Base-by-base conservation (phyloP, 1,140 invertebrate species). In the Hestina assimilis region DNA sequence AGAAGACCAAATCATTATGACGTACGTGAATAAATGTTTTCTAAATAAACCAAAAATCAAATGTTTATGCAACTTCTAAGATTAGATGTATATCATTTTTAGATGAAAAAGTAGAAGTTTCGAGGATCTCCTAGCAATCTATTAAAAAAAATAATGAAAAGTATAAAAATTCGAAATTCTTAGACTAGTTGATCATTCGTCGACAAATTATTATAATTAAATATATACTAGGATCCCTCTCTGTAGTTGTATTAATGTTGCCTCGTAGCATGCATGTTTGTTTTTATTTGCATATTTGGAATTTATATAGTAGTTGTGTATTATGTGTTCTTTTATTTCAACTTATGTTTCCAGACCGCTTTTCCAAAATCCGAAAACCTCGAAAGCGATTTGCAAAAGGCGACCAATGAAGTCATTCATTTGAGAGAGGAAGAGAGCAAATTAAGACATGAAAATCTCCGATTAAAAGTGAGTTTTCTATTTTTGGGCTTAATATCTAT, bases 361-460 rank as follows among this genome's bases (percentile, higher is more conserved):
- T 74, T 72, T 59, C 57, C 72, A 43, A 87, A 82, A 69, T 75
- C 77, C 58, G 83, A 87, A 60, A 81, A 84, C 60, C 61, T 69
- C 59, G 89, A 78, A 67, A 83, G 56, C 52, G 93, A 94, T 83
- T 77, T 93, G 64, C 88, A 91, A 72, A 93, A 92, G 83, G 93
- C 92, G 55, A 89, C 92, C 52, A 91, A 91, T 63, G 94, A 96
- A 89, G 91, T 95, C 26, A 93, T 92, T 82, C 90, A 91, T 83
- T 89, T 96, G 65, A 91, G 93, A 77, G 94, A 95, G 80, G 92
- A 94, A 67, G 93, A 94, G 74, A 93, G 91, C 79, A 91, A 91
- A 83, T 89, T 96, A 75, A 91, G 93, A 88, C 93, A 95, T 85
- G 95, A 96, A 87, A 95, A 95, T 90, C 81, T 95, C 60, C 90